Percentiles rank a stretch among this genome's conserved stretches.
These are phyloP conservation scores for Chloropsis hardwickii DNA, from an alignment of 2,113 vertebrate genomes.

Conservation along the genomic window DNA sequence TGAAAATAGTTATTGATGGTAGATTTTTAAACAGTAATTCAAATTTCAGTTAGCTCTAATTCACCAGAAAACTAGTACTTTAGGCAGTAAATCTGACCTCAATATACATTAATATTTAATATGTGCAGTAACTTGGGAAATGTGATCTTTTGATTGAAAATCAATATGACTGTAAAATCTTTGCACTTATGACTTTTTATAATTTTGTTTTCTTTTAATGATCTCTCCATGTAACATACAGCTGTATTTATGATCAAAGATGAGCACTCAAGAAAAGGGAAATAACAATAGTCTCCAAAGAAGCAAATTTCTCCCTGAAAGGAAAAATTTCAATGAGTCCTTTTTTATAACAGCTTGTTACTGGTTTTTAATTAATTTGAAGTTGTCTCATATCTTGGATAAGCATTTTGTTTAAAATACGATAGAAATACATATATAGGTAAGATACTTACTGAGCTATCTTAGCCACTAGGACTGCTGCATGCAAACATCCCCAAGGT, in stretches of 20 bases:
- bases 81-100: conserved; percentile 11
- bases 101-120: conserved; percentile 20
- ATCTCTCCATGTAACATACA: background rate
- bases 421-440: background rate
- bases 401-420: background rate
- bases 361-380: background rate
- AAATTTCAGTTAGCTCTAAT: conserved; percentile 22
- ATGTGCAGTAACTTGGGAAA: background rate
- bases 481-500: conserved; percentile 91
- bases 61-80: conserved; percentile 15
- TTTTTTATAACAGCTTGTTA: background rate
- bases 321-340: background rate
- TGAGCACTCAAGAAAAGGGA: background rate
- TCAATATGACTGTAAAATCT: conserved; percentile 8
- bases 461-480: conserved; percentile 86
- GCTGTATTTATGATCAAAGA: conserved; percentile 14
- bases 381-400: background rate
- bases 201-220: conserved; percentile 17
- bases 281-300: background rate
- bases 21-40: background rate
- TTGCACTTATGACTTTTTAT: background rate
- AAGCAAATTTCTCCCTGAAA: background rate
- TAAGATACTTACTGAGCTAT: conserved; percentile 88
- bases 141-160: conserved; percentile 33
- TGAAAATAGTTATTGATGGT: conserved; percentile 5